Conservation (phyloP, 2,797 vertebrate genomes). For the Sebastes ruberrimus region DNA sequence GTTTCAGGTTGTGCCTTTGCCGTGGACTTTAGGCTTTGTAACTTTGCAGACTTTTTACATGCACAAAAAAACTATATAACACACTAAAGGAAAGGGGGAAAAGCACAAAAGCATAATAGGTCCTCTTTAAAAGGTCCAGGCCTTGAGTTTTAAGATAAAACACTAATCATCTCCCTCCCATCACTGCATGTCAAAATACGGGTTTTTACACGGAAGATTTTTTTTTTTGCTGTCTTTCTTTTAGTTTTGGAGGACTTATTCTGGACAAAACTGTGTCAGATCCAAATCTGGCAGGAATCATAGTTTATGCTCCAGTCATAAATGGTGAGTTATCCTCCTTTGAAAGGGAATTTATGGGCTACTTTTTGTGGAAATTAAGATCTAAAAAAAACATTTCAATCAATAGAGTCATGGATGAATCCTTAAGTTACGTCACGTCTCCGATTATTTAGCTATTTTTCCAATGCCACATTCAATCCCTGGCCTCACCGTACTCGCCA, state of each 20-base stretch:
- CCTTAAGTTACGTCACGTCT: background rate
- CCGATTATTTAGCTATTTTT: background rate
- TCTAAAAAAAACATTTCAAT: background rate
- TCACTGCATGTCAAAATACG: background rate
- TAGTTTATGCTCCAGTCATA: slow-evolving; percentile 94
- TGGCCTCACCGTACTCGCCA: background rate
- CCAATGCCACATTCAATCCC: background rate
- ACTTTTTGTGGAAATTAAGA: background rate
- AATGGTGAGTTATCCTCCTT: slow-evolving; percentile 85
- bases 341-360: background rate
- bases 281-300: slow-evolving; percentile 90
- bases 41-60: too few species aligned
- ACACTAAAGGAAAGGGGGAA: too few species aligned
- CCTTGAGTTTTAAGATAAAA: background rate
- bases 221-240: slow-evolving; percentile 26
- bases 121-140: background rate
- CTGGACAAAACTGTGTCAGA: slow-evolving; percentile 93
- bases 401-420: background rate
- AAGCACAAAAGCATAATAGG: too few species aligned
- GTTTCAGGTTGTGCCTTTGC: too few species aligned
- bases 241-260: slow-evolving; percentile 95
- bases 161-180: background rate
- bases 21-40: too few species aligned
- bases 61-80: too few species aligned
- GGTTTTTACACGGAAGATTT: background rate